Conservation (phyloP, 2,888 invertebrate species). For the Rhingia rostrata region DNA sequence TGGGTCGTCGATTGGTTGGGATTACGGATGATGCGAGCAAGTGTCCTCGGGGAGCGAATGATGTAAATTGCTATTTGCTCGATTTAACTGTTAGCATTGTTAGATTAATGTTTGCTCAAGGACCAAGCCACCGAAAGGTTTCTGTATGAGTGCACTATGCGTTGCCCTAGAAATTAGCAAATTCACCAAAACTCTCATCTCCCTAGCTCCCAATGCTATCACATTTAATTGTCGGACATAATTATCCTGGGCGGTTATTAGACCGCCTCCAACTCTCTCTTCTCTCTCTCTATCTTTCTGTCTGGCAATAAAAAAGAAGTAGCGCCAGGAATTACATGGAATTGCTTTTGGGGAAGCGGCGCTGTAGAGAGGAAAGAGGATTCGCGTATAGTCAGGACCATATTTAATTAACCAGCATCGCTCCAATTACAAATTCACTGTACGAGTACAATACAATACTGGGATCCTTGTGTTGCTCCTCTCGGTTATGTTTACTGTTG, state of each 20-base stretch:
- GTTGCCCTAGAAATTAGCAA: conserved; percentile 11
- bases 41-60: conserved; percentile 43
- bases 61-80: conserved; percentile 68
- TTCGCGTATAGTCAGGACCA: conserved; percentile 23
- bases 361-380: not conserved
- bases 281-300: no score
- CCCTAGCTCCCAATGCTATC: conserved; percentile 34
- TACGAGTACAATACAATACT: conserved; percentile 16
- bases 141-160: conserved; percentile 2
- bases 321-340: conserved; percentile 45
- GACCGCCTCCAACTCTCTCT: conserved; percentile 22
- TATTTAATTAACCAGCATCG: conserved; percentile 72
- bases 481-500: conserved; percentile 55
- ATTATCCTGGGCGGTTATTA: conserved; percentile 62
- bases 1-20: conserved; percentile 49
- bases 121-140: not conserved
- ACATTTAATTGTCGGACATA: conserved; percentile 59
- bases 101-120: conserved; percentile 64
- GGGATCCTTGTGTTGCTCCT: conserved; percentile 6
- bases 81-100: conserved; percentile 68
- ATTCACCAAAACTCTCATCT: conserved; percentile 17
- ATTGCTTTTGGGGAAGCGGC: conserved; percentile 7
- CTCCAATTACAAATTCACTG: conserved; percentile 66
- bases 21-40: not conserved
- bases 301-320: conserved; percentile 22